These are phyloP conservation scores for Helleia helle DNA, from an alignment of 2,888 invertebrate genomes.

Conservation along the genomic window DNA sequence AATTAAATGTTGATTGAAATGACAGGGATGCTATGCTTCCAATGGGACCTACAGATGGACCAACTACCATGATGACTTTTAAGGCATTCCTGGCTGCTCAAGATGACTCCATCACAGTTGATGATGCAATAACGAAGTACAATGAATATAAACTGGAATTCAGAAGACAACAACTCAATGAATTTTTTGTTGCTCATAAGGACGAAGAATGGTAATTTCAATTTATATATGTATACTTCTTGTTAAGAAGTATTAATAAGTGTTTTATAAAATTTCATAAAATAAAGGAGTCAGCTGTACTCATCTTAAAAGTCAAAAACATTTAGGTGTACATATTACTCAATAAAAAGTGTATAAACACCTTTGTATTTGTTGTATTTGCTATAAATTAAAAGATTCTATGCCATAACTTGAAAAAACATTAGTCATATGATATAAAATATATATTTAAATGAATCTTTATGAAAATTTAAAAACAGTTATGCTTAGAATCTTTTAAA, in stretches of 20 bases:
- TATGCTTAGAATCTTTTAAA: slow-evolving; percentile 63
- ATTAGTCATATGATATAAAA: slow-evolving; percentile 7
- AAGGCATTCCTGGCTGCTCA: slow-evolving; percentile 97
- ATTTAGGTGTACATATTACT: slow-evolving; percentile 9
- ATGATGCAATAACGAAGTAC: slow-evolving; percentile 96
- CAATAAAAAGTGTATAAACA: slow-evolving; percentile 8
- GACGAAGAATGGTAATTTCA: slow-evolving; percentile 98
- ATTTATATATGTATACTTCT: slow-evolving; percentile 4
- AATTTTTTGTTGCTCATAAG: slow-evolving; percentile 99
- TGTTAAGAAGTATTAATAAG: background rate
- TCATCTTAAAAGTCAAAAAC: background rate
- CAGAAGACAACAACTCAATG: slow-evolving; percentile 95
- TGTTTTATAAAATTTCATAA: background rate
- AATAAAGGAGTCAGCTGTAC: background rate
- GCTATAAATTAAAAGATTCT: slow-evolving; percentile 61
- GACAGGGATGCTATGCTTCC: slow-evolving; percentile 71
- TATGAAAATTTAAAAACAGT: slow-evolving; percentile 17
- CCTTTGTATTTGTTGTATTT: slow-evolving; percentile 27
- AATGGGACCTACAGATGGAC: slow-evolving; percentile 76
- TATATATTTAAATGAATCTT: background rate
- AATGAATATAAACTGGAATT: slow-evolving; percentile 99
- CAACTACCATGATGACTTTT: slow-evolving; percentile 96
- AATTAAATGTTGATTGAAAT: too few species aligned
- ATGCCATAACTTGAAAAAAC: slow-evolving; percentile 34
- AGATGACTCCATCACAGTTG: slow-evolving; percentile 98